These are phyloP conservation scores for Lepidocyrtoides sp. DNA, from an alignment of 2,888 invertebrate genomes.

Conservation along the genomic window DNA sequence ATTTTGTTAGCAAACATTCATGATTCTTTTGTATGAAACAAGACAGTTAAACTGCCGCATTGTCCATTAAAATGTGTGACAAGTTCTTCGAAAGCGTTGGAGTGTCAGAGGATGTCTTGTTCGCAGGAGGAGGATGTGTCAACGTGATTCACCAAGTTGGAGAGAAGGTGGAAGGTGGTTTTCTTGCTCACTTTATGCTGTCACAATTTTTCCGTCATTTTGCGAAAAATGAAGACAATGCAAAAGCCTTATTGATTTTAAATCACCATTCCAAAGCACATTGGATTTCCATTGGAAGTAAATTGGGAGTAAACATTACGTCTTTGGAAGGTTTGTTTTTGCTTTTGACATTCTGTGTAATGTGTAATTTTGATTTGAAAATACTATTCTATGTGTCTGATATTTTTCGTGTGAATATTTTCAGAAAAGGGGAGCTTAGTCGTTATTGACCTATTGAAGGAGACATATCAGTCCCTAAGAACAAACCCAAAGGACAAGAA, in stretches of 20 bases:
- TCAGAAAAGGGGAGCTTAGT: constrained; percentile 57
- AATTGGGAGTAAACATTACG: constrained; percentile 50
- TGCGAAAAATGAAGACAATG: constrained; percentile 18
- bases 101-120: constrained; percentile 40
- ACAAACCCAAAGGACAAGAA: background rate
- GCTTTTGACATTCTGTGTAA: background rate
- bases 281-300: constrained; percentile 56
- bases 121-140: constrained; percentile 33
- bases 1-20: too few species aligned
- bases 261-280: constrained; percentile 61
- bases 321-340: constrained; percentile 46
- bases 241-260: constrained; percentile 44
- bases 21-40: too few species aligned
- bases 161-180: constrained; percentile 61
- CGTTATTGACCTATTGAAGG: constrained; percentile 54
- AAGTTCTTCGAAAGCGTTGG: constrained; percentile 69
- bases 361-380: too few species aligned
- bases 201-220: constrained; percentile 47
- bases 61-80: constrained; percentile 55
- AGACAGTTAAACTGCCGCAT: background rate
- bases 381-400: too few species aligned
- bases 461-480: background rate
- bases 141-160: constrained; percentile 69
- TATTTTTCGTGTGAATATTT: too few species aligned
- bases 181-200: constrained; percentile 52